Conservation (phyloP, 2,797 vertebrate genomes). For the Cirrhinus mrigala region DNA sequence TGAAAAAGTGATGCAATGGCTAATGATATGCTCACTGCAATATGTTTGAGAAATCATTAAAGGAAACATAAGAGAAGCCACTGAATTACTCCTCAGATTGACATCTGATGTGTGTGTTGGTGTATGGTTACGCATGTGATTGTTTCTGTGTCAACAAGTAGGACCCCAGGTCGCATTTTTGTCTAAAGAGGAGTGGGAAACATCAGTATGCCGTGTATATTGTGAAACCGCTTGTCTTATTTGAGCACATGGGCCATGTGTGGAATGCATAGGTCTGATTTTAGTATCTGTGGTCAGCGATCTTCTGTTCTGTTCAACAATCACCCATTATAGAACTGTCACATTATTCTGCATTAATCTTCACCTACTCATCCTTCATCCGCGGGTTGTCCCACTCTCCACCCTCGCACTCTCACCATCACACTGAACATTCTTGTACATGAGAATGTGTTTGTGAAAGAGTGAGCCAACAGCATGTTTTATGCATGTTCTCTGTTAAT, state of each 20-base stretch:
- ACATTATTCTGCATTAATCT: constrained; percentile 57
- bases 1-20: background rate
- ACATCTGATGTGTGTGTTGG: background rate
- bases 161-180: constrained; percentile 17
- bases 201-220: background rate
- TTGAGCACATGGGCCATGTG: constrained; percentile 23
- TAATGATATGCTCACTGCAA: background rate
- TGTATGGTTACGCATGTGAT: background rate
- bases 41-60: background rate
- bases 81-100: background rate
- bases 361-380: constrained; percentile 65
- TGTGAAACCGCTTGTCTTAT: background rate
- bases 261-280: constrained; percentile 47
- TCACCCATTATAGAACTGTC: constrained; percentile 64
- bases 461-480: constrained; percentile 19
- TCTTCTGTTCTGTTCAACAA: constrained; percentile 68
- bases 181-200: constrained; percentile 17
- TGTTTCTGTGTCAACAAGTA: constrained; percentile 27
- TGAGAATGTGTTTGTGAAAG: constrained; percentile 18
- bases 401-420: constrained; percentile 59
- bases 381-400: constrained; percentile 28
- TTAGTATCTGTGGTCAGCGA: constrained; percentile 40
- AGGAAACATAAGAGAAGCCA: background rate
- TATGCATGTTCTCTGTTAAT: constrained; percentile 6
- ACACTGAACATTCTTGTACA: constrained; percentile 64